Evolutionary conservation across 2,888 invertebrate species (phyloP), one percentile per base, ranked within the genome.

Genomic region (Lycia hirtaria): DNA sequence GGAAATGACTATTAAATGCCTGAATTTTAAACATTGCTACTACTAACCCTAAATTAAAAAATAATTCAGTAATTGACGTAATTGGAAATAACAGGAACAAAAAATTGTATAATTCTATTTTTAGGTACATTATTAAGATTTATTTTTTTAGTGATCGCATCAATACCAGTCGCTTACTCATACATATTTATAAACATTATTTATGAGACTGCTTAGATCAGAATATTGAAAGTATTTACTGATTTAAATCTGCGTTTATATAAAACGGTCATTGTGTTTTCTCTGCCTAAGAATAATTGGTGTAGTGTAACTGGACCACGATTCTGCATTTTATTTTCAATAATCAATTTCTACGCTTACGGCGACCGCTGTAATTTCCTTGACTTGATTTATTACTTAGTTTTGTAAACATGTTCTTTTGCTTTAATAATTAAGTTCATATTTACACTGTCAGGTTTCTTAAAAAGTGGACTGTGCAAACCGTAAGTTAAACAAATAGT

Each of bases 111-210:
- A 47, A 47, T 33, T 35, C 10, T 81, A 78, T 74, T 75, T 68
- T 72, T 78, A 79, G 68, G 73, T 66, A 74, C 56, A 38, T n/a
- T 60, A 77, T 47, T 9, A 22, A 22, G 22, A 40, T 9, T 47
- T 26, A 80, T 84, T 83, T 87, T 83, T 84, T 75, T 81, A n/a
- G 76, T 80, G 82, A 82, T 75, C 78, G 80, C 79, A 82, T 82
- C 80, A 82, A 79, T 80, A 76, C 76, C 69, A 61, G 64, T 65
- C 67, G 62, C 76, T 80, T 80, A 61, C 76, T 80, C 80, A 86
- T 86, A 87, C 76, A 88, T 88, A 88, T 88, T 86, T 85, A 88
- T 86, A 73, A 83, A 72, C 72, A 74, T 87, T 80, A 89, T 88
- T 88, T 88, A 88, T 88, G 76, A 72, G 54, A 69, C 74, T 73